phyloP scores from a whole-genome alignment of 2,888 invertebrate genomes.

The Agelastica alni region DNA sequence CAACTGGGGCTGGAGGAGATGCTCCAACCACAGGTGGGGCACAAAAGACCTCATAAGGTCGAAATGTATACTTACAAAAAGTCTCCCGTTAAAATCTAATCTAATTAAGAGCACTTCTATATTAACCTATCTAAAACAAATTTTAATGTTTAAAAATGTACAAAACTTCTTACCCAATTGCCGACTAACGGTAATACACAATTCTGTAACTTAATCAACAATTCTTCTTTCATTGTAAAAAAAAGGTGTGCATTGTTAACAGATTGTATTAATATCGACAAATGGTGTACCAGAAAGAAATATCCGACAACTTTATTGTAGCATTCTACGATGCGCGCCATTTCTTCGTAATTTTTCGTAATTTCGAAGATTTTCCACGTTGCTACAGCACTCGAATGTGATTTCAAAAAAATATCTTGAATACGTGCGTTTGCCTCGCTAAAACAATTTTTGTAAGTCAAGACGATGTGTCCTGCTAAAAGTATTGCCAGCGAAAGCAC shows the following conservation, averaged over 20 bases:
- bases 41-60: too few relatives aligned
- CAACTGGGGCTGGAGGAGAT: too few relatives aligned
- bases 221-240: not conserved
- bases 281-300: not conserved
- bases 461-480: not conserved
- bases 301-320: not conserved
- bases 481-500: not conserved
- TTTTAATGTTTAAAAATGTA: too few relatives aligned
- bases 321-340: not conserved
- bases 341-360: not conserved
- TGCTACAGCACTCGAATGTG: too few relatives aligned
- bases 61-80: too few relatives aligned
- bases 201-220: too few relatives aligned
- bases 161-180: too few relatives aligned
- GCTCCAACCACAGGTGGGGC: too few relatives aligned
- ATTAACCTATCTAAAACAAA: too few relatives aligned
- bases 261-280: not conserved
- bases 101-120: too few relatives aligned
- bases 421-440: not conserved
- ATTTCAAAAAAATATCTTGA: not conserved
- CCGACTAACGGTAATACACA: too few relatives aligned
- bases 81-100: too few relatives aligned
- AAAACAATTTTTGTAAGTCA: not conserved
- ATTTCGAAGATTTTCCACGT: not conserved
- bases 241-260: not conserved